Conservation (phyloP, 2,113 vertebrate genomes). For the Tragelaphus buxtoni region DNA sequence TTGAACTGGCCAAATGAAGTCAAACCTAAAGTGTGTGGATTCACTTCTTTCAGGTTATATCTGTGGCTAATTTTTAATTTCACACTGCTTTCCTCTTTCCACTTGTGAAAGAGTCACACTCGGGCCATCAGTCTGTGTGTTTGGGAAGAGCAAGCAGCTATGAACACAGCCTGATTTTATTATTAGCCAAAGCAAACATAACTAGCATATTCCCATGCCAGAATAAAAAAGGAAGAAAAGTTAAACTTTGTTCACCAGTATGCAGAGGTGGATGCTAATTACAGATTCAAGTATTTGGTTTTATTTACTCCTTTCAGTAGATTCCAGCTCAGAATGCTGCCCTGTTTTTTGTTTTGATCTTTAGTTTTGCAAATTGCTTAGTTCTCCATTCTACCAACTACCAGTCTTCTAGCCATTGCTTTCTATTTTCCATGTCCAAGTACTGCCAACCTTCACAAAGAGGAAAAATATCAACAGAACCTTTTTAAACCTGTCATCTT, state of each 20-base stretch:
- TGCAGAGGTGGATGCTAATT: constrained; percentile 32
- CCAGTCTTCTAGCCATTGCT: background rate
- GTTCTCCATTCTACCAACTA: background rate
- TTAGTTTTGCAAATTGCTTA: background rate
- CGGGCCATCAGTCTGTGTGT: constrained; percentile 9
- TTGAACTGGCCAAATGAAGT: background rate
- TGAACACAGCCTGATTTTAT: constrained; percentile 26
- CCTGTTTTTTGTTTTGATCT: background rate
- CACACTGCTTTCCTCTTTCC: constrained; percentile 23
- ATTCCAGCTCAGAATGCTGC: background rate
- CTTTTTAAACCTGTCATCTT: background rate
- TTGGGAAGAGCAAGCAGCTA: constrained; percentile 8
- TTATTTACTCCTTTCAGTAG: constrained; percentile 21
- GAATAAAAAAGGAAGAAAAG: background rate
- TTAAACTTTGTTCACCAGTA: background rate
- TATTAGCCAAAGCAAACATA: constrained; percentile 41
- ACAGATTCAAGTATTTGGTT: background rate
- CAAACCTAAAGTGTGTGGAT: background rate
- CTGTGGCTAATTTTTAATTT: constrained; percentile 23
- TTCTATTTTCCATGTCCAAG: background rate
- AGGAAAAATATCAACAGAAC: background rate
- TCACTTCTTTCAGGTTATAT: background rate
- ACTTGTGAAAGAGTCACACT: constrained; percentile 20
- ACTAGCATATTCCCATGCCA: constrained; percentile 32
- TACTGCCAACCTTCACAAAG: constrained; percentile 1